Evolutionary conservation across 2,888 invertebrate species (phyloP).

Genomic region (Allacma fusca): DNA sequence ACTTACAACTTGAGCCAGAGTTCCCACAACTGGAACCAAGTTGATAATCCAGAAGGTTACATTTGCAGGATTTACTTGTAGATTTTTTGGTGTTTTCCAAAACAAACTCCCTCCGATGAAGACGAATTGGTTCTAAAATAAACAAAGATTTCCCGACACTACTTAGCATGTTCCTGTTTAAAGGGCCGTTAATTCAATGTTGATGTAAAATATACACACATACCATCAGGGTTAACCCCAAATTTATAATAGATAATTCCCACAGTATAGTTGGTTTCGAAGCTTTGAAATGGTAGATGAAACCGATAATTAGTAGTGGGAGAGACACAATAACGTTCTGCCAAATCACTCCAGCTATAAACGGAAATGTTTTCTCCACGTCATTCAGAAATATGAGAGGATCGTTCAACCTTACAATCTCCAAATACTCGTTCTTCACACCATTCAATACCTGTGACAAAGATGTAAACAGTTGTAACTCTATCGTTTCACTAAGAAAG

Average conservation of each 20-base stretch:
- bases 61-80: neutral
- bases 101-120: neutral
- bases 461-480: neutral
- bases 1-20: neutral
- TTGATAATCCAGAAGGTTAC: neutral
- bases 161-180: neutral
- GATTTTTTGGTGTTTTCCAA: neutral
- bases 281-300: neutral
- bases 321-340: neutral
- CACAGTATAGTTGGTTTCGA: neutral
- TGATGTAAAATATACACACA: too few species aligned
- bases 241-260: neutral
- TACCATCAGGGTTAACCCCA: neutral
- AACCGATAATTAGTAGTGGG: neutral
- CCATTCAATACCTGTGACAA: neutral
- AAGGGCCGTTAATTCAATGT: too few species aligned
- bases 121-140: neutral
- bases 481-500: too few species aligned
- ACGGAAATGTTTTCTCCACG: slow-evolving; percentile 2
- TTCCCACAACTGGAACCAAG: neutral
- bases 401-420: neutral
- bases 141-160: neutral
- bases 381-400: slow-evolving; percentile 6
- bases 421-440: neutral
- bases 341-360: neutral